Evolutionary conservation across 2,113 vertebrate genomes (phyloP), one percentile per base, ranked within the genome.

Genomic region (Ophiodon elongatus): DNA sequence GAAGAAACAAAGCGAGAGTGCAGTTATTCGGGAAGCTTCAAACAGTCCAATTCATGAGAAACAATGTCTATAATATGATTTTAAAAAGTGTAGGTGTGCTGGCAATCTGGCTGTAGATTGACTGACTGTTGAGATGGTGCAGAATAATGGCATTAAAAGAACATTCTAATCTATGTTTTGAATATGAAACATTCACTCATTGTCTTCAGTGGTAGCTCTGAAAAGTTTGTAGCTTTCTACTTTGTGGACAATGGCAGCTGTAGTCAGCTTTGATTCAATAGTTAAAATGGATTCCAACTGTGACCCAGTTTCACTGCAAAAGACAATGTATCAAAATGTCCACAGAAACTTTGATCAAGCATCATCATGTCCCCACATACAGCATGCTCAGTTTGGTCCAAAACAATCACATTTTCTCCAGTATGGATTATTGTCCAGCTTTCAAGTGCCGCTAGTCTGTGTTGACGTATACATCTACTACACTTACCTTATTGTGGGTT

Each of bases 1-100:
- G 47, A 72, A 80, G 39, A 81, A 64, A 81, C 27, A 68, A 29
- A 79, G 65, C 66, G 35, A 52, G 6, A 62, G 60, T 52, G 45
- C 54, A 25, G 47, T 47, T 79, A 23, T 43, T 37, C 66, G 50
- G 57, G 72, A 79, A 43, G 75, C 43, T 74, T 68, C 15, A 19
- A 72, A 66, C 54, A 11, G 27, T 88, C 79, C 71, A 25, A 80
- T 83, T 73, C 21, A 39, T 37, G 72, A 85, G 59, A 86, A 79
- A 77, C 54, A 80, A 76, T 68, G 29, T 54, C 41, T 59, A 35
- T 52, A 69, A 78, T 66, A 60, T 79, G 50, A 80, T 65, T 1
- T 52, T 35, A 50, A 57, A 25, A 45, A 50, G 19, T 84, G 33
- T 39, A 33, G 60, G 41, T 79, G 65, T 56, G 52, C 72, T 72